A percentile compares a stretch with the other conserved stretches of the same genome.
Evolutionary conservation across 2,797 vertebrate species (phyloP).

Genomic region (Chaunax sp.): DNA sequence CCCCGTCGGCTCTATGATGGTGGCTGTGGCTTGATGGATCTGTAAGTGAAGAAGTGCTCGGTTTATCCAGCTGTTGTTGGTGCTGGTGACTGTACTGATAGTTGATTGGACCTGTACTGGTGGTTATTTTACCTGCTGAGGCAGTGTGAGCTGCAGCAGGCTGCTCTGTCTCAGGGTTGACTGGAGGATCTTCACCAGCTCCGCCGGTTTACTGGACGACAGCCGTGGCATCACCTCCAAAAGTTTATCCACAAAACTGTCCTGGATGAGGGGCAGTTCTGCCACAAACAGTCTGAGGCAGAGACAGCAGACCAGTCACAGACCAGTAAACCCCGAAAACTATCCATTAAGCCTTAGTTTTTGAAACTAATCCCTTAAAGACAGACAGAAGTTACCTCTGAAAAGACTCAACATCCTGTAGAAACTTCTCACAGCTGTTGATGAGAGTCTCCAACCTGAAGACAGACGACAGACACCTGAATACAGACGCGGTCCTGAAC

Average conservation of each 20-base stretch:
- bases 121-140: slow-evolving; percentile 85
- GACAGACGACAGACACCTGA: not conserved
- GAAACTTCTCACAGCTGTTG: slow-evolving; percentile 92
- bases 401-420: slow-evolving; percentile 95
- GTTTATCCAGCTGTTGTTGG: not conserved
- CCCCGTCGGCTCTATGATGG: slow-evolving; percentile 94
- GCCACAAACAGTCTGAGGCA: slow-evolving; percentile 87
- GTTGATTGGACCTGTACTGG: too few species aligned
- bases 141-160: slow-evolving; percentile 90
- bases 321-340: not conserved
- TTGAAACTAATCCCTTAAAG: too few species aligned
- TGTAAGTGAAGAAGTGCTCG: slow-evolving; percentile 48
- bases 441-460: slow-evolving; percentile 90
- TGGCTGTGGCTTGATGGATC: slow-evolving; percentile 92
- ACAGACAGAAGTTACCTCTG: slow-evolving; percentile 85
- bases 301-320: not conserved
- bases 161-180: slow-evolving; percentile 91
- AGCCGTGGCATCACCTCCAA: slow-evolving; percentile 94
- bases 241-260: slow-evolving; percentile 94
- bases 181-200: slow-evolving; percentile 95
- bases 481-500: not conserved
- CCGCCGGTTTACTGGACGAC: slow-evolving; percentile 89
- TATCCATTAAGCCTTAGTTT: too few species aligned
- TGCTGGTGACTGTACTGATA: not conserved
- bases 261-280: slow-evolving; percentile 93